Conservation (phyloP, 1,140 invertebrate genomes). For the Neodiprion virginianus region DNA sequence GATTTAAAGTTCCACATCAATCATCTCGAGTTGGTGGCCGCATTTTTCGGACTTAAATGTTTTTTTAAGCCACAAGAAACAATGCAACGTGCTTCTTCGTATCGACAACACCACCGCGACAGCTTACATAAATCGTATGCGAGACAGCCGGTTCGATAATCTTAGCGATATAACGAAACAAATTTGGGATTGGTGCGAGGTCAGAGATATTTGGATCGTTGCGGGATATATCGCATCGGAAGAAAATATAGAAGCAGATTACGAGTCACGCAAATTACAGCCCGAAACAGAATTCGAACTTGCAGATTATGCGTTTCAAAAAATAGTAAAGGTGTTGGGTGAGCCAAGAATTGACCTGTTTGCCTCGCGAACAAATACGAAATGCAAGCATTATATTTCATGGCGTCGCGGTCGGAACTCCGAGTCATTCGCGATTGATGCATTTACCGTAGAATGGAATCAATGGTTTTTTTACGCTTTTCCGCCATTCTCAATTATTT, state of each 20-base stretch:
- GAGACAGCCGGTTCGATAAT: constrained; percentile 13
- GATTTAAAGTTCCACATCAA: constrained; percentile 22
- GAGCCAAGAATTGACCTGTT: constrained; percentile 37
- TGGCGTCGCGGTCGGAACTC: constrained; percentile 40
- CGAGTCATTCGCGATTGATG: constrained; percentile 32
- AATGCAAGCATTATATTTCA: constrained; percentile 38
- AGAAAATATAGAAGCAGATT: constrained; percentile 24
- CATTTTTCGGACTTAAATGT: constrained; percentile 23
- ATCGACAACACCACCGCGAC: constrained; percentile 28
- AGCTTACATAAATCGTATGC: constrained; percentile 23
- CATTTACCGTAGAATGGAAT: constrained; percentile 39
- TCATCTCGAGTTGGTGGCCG: constrained; percentile 23
- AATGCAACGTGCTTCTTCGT: constrained; percentile 24
- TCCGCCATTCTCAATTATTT: too few relatives aligned
- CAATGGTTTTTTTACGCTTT: constrained; percentile 15
- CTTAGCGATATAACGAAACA: constrained; percentile 20
- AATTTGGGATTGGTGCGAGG: constrained; percentile 27
- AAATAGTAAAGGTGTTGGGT: constrained; percentile 31
- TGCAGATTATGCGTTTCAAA: constrained; percentile 19
- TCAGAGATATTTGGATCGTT: constrained; percentile 25
- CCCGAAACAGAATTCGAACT: constrained; percentile 26
- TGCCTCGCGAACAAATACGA: constrained; percentile 35
- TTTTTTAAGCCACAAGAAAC: constrained; percentile 13
- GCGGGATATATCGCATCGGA: constrained; percentile 26
- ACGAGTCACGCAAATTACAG: constrained; percentile 20